Evolutionary conservation across 2,888 invertebrate genomes (phyloP), one percentile per base, ranked within the genome.

Genomic region (Eristalis arbustorum): DNA sequence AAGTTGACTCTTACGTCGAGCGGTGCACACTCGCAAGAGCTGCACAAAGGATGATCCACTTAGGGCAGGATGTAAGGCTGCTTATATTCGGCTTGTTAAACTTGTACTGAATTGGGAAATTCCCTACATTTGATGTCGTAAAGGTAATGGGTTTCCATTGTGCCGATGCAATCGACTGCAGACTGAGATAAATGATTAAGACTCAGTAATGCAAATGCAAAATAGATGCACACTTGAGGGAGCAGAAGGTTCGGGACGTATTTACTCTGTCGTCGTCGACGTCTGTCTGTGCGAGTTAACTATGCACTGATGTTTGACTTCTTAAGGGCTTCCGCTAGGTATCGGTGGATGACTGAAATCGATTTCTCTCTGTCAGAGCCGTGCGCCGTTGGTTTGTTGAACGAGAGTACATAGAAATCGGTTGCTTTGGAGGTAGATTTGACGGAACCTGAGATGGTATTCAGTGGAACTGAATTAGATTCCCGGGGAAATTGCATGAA

Each of bases 161-260:
- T 84, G 34, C 57, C 13, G 34, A 75, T 61, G 56, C 42, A 49
- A 66, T 56, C 57, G 59, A 71, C 28, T 61, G 62, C 71, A 37
- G 71, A 72, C 61, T 71, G 56, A 10, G 75, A 42, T 84, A 59
- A 75, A 80, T 80, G 80, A 76, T 80, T 84, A 75, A 75, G 31
- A 22, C 62, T 28, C 34, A 14, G 64, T 77, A 71, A 64, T 64
- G 63, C 37, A 57, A 31, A 40, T 42, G 31, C 62, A 34, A 34
- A 18, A 40, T 49, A 42, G 18, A 63, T 13, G 63, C 62, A 11
- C 67, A 62, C 10, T 22, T n/a, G 18, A n/a, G 23, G 34, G 22
- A 11, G 18, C 31, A 31, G 31, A 8, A 31, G n/a, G 31, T 31
- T 18, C 10, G 13, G 28, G 34, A n/a, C 67, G 31, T 61, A 31